A percentile compares a stretch with the other conserved stretches of the same genome.
These are phyloP conservation scores for Pseudorectes ferrugineus DNA, from an alignment of 2,113 vertebrate species.

Conservation along the genomic window DNA sequence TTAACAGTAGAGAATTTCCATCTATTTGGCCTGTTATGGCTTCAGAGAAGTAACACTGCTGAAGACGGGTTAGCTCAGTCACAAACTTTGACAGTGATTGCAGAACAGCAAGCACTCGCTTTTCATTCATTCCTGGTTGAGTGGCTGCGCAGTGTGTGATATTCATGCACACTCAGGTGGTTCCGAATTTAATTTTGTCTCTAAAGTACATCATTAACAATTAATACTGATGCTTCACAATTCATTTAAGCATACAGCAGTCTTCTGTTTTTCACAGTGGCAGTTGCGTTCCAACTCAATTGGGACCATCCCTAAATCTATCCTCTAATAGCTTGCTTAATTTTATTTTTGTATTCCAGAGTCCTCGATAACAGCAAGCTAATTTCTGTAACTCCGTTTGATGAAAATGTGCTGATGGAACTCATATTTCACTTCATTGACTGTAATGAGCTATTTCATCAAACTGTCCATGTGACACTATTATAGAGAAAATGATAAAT, in stretches of 20 bases:
- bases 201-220: conserved; percentile 49
- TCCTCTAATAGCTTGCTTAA: conserved; percentile 67
- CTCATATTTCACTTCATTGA: conserved; percentile 85
- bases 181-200: conserved; percentile 15
- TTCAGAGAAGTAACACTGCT: neutral
- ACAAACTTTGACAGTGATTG: neutral
- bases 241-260: conserved; percentile 44
- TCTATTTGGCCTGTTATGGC: neutral
- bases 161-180: conserved; percentile 15
- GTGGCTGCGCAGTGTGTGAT: neutral
- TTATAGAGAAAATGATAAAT: conserved; percentile 82
- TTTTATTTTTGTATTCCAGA: conserved; percentile 76
- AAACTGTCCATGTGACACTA: conserved; percentile 80
- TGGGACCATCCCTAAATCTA: conserved; percentile 62
- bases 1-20: neutral
- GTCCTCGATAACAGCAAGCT: conserved; percentile 75
- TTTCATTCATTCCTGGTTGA: neutral
- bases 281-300: conserved; percentile 54
- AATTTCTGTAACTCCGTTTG: conserved; percentile 77
- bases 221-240: conserved; percentile 38
- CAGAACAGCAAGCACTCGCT: neutral
- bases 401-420: conserved; percentile 80
- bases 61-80: neutral
- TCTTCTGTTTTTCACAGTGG: conserved; percentile 41
- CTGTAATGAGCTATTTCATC: conserved; percentile 86